phyloP scores from a whole-genome alignment of 2,797 vertebrate genomes.

The Pangasius macronema region DNA sequence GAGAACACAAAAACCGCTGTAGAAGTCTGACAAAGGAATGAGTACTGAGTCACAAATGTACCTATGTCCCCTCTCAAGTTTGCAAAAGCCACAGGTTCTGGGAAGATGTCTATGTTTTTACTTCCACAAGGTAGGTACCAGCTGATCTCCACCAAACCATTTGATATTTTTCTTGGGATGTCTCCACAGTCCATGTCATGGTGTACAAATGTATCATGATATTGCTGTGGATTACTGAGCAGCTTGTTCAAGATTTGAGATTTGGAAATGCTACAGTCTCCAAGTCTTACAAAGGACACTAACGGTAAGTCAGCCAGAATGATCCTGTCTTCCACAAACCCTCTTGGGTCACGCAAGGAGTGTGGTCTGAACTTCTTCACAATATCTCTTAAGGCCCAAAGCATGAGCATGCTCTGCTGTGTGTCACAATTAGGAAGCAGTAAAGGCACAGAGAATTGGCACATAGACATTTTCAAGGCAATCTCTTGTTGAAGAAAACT shows the following conservation, averaged over 20 bases:
- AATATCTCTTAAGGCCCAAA: conserved; percentile 82
- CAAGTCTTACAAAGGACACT: conserved; percentile 72
- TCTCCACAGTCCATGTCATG: conserved; percentile 67
- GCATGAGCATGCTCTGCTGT: conserved; percentile 69
- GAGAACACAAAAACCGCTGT: conserved; percentile 77
- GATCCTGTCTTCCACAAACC: conserved; percentile 73
- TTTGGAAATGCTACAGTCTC: conserved; percentile 74
- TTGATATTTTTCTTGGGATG: conserved; percentile 62
- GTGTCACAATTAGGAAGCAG: conserved; percentile 70
- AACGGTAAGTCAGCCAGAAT: conserved; percentile 65
- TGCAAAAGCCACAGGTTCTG: conserved; percentile 74
- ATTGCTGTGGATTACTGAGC: conserved; percentile 71
- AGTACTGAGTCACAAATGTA: conserved; percentile 72
- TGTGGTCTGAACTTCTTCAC: conserved; percentile 76
- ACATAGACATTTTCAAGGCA: conserved; percentile 80
- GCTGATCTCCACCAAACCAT: conserved; percentile 77
- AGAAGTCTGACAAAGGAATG: conserved; percentile 76
- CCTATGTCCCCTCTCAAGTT: conserved; percentile 77
- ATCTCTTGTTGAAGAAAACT: conserved; percentile 80
- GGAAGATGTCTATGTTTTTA: conserved; percentile 73
- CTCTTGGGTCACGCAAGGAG: conserved; percentile 61
- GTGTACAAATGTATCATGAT: conserved; percentile 73
- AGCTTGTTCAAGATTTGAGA: conserved; percentile 78
- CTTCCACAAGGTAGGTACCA: conserved; percentile 81
- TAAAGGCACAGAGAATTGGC: conserved; percentile 83